A percentile compares a stretch with the other conserved stretches of the same genome.
Evolutionary conservation across 2,113 vertebrate species (phyloP).

Genomic region (Petaurus breviceps): DNA sequence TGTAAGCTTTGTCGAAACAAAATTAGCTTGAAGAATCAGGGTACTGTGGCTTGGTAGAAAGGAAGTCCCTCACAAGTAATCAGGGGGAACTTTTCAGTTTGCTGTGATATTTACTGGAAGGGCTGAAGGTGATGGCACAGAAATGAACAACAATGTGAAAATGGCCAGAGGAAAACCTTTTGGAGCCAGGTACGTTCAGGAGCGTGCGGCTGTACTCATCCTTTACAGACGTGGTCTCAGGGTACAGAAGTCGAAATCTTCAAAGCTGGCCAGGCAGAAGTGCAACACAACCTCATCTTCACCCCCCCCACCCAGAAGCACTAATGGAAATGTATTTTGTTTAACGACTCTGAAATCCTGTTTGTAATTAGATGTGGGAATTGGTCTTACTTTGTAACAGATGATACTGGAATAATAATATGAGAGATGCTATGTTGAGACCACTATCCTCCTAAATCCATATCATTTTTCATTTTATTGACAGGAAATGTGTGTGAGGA

Average conservation of each 20-base stretch:
- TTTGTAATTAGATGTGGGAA: constrained; percentile 96
- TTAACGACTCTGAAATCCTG: constrained; percentile 94
- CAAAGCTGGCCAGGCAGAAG: constrained; percentile 81
- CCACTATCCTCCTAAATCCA: constrained; percentile 86
- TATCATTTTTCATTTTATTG: constrained; percentile 92
- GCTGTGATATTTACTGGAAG: constrained; percentile 64
- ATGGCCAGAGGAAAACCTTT: constrained; percentile 52
- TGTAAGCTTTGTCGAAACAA: constrained; percentile 53
- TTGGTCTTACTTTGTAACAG: constrained; percentile 93
- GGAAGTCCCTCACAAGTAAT: not conserved
- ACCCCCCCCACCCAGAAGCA: constrained; percentile 84
- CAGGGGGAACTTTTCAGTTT: constrained; percentile 62
- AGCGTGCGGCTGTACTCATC: constrained; percentile 77
- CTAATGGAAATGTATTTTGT: constrained; percentile 94
- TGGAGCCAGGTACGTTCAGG: constrained; percentile 69
- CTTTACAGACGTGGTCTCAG: constrained; percentile 80
- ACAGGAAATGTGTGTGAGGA: constrained; percentile 85
- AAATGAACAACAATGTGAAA: constrained; percentile 76
- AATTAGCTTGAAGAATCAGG: constrained; percentile 54
- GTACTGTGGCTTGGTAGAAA: not conserved
- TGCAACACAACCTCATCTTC: constrained; percentile 86
- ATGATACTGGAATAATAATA: constrained; percentile 95
- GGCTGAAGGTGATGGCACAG: constrained; percentile 69
- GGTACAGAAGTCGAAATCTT: constrained; percentile 83
- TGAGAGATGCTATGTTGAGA: constrained; percentile 89